phyloP scores from a whole-genome alignment of 2,113 vertebrate species.

The Microtus oregoni region DNA sequence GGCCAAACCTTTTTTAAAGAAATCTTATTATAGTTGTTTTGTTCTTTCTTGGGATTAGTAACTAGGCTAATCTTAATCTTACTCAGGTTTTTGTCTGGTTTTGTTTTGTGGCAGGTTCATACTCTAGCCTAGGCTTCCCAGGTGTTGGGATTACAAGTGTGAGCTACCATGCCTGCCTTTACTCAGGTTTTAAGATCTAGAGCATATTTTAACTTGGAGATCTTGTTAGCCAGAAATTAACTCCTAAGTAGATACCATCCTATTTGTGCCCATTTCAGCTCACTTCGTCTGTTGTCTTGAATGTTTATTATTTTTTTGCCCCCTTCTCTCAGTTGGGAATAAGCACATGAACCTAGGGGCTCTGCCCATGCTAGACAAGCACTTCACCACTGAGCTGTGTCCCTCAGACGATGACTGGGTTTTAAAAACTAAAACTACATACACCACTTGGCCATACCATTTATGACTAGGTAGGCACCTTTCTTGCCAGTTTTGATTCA shows the following conservation, averaged over 20 bases:
- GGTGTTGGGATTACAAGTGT: not conserved
- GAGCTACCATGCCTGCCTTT: not conserved
- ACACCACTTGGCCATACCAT: not conserved
- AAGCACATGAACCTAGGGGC: not conserved
- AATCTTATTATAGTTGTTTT: not conserved
- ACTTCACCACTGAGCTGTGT: not conserved
- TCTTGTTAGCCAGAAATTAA: not conserved
- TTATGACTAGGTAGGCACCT: not conserved
- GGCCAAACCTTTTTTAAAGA: no score
- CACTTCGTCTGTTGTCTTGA: constrained; percentile 19
- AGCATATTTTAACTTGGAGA: constrained; percentile 17
- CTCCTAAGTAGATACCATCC: not conserved
- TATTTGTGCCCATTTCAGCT: not conserved
- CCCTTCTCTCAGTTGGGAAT: not conserved
- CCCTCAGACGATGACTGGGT: not conserved
- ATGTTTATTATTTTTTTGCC: not conserved
- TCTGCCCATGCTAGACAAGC: not conserved
- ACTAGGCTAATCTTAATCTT: not conserved
- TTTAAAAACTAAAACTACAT: constrained; percentile 2
- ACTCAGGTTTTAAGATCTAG: not conserved
- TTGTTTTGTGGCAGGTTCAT: not conserved
- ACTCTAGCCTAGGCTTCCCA: not conserved
- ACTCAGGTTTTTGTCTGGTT: not conserved
- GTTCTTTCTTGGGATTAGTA: constrained; percentile 19
- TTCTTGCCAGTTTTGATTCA: not conserved